Evolutionary conservation across 2,113 vertebrate species (phyloP).

Genomic region (Reinhardtius hippoglossoides): DNA sequence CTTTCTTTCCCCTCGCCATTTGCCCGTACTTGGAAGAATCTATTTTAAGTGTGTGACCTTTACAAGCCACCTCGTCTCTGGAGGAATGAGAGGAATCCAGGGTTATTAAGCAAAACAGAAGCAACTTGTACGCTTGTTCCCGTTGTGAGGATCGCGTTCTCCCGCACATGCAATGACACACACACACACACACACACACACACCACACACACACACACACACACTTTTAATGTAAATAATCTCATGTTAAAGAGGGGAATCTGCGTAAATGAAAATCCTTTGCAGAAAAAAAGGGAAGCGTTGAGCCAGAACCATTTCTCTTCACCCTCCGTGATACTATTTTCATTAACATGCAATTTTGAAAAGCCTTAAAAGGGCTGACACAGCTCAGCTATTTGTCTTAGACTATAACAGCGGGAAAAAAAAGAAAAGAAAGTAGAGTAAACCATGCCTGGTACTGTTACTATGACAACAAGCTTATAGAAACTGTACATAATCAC

Average conservation of each 20-base stretch:
- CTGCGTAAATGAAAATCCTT: conserved; percentile 47
- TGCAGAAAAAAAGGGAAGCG: neutral
- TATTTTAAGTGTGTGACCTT: conserved; percentile 70
- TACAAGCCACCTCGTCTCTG: conserved; percentile 43
- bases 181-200: neutral
- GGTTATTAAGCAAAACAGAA: conserved; percentile 36
- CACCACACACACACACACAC: neutral
- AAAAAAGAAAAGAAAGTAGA: conserved; percentile 9
- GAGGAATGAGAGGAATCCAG: conserved; percentile 41
- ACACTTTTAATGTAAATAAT: conserved; percentile 31
- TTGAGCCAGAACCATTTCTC: conserved; percentile 1
- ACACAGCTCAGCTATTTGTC: conserved; percentile 45
- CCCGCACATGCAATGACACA: neutral
- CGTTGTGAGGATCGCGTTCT: conserved; percentile 1
- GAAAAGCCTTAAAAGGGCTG: conserved; percentile 53
- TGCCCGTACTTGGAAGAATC: conserved; percentile 58
- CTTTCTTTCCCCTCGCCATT: neutral
- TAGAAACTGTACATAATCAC: conserved; percentile 52
- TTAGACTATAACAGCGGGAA: conserved; percentile 22
- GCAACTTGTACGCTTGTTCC: conserved; percentile 28
- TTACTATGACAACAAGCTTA: conserved; percentile 70
- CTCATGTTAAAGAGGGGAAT: conserved; percentile 31
- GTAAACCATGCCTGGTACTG: conserved; percentile 35
- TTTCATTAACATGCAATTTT: conserved; percentile 55
- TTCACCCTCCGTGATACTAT: conserved; percentile 30